Conservation (phyloP, 2,888 invertebrate species). For the Drosophila neotestacea region DNA sequence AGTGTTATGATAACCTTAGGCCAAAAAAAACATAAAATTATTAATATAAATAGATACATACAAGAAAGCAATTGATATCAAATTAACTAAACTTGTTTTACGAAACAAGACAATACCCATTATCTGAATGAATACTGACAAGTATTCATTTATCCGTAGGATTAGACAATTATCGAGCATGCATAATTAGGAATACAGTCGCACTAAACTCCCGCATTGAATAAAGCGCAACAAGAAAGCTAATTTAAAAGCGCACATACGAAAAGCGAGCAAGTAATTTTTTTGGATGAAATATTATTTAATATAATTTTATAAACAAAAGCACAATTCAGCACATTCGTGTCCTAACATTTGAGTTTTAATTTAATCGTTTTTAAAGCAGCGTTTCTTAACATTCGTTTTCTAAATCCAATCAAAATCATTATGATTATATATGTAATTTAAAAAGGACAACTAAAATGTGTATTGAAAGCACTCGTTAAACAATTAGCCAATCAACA, state of each 20-base stretch:
- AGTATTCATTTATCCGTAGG: constrained; percentile 6
- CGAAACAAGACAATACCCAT: constrained; percentile 14
- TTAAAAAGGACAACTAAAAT: neutral
- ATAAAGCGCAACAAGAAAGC: neutral
- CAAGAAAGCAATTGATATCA: constrained; percentile 8
- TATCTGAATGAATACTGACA: constrained; percentile 11
- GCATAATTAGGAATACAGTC: neutral
- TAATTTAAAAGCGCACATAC: neutral
- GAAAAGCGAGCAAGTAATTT: neutral
- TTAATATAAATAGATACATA: neutral
- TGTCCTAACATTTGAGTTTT: too few relatives aligned
- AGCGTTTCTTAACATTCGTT: neutral
- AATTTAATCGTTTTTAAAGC: neutral
- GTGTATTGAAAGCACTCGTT: neutral
- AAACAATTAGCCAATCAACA: neutral
- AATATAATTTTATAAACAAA: neutral
- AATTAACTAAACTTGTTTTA: constrained; percentile 12
- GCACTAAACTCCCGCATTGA: neutral
- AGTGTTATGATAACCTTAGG: constrained; percentile 13
- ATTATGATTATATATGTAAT: neutral
- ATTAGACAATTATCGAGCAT: neutral
- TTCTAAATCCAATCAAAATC: neutral
- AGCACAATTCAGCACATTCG: too few relatives aligned
- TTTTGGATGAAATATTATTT: neutral
- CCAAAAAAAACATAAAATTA: constrained; percentile 6